Conservation (phyloP, 2,113 vertebrate species). For the Columbina picui region DNA sequence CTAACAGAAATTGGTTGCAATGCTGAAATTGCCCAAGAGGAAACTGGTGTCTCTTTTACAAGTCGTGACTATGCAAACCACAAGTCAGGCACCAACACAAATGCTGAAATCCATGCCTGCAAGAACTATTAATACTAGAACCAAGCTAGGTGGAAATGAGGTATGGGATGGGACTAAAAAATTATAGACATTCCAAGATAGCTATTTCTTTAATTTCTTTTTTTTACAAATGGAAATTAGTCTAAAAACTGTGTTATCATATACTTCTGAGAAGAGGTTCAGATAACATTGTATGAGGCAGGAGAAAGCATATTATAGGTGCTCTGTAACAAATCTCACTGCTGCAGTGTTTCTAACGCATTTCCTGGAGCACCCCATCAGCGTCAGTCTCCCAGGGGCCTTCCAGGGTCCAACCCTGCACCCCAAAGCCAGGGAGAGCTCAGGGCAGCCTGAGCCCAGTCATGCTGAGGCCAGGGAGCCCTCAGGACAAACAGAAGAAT, state of each 20-base stretch:
- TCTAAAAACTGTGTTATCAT: not conserved
- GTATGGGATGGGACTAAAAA: not conserved
- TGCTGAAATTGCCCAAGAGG: slow-evolving; percentile 47
- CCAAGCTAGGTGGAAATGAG: not conserved
- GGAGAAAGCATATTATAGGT: not conserved
- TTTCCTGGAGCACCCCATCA: not conserved
- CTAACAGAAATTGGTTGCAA: slow-evolving; percentile 34
- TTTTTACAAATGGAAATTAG: not conserved
- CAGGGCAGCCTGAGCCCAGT: not conserved
- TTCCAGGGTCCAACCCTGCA: not conserved
- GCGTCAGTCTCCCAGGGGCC: not conserved
- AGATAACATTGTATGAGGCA: not conserved
- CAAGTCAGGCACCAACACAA: not conserved
- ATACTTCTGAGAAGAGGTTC: not conserved
- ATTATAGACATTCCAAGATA: not conserved
- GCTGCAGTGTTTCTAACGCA: not conserved
- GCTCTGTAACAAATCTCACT: rapidly evolving
- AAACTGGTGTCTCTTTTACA: slow-evolving; percentile 37
- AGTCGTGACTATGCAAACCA: slow-evolving; percentile 1
- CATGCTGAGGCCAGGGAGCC: not conserved
- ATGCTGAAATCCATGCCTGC: not conserved
- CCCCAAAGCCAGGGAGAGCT: not conserved
- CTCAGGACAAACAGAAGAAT: not conserved
- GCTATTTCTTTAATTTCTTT: not conserved
- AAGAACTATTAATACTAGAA: not conserved